These are phyloP conservation scores for Hydrocynus forskahlii DNA, from an alignment of 2,797 vertebrate genomes.

Conservation along the genomic window DNA sequence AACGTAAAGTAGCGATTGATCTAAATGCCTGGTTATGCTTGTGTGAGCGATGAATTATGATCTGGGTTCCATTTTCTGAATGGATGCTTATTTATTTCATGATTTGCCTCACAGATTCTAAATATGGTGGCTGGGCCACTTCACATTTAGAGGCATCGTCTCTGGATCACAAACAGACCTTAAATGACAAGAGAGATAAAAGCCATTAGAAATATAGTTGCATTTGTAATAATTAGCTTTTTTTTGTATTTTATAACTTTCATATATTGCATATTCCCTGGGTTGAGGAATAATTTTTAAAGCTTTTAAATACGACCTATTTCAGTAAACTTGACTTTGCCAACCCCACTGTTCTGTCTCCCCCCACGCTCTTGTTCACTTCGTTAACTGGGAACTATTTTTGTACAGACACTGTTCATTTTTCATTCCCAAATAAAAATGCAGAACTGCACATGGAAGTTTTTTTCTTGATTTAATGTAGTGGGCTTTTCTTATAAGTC, in stretches of 20 bases:
- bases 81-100: constrained; percentile 78
- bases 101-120: constrained; percentile 22
- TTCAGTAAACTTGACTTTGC: constrained; percentile 79
- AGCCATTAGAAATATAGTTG: neutral
- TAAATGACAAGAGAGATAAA: neutral
- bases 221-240: constrained; percentile 27
- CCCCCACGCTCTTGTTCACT: constrained; percentile 66
- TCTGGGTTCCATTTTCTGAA: constrained; percentile 15
- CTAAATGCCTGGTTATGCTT: constrained; percentile 61
- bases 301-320: constrained; percentile 66
- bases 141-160: constrained; percentile 51
- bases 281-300: constrained; percentile 38
- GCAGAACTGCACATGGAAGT: neutral
- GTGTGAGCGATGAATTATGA: constrained; percentile 25
- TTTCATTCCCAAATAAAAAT: constrained; percentile 41
- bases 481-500: neutral
- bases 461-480: too few species aligned
- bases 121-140: constrained; percentile 79
- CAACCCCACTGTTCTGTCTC: constrained; percentile 77
- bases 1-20: constrained; percentile 41
- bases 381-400: constrained; percentile 41
- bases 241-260: constrained; percentile 28
- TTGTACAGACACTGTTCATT: constrained; percentile 49
- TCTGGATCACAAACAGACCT: constrained; percentile 11
- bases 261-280: constrained; percentile 16